Base-by-base conservation (phyloP, 2,113 vertebrate genomes). In the Coracopsis vasa region DNA sequence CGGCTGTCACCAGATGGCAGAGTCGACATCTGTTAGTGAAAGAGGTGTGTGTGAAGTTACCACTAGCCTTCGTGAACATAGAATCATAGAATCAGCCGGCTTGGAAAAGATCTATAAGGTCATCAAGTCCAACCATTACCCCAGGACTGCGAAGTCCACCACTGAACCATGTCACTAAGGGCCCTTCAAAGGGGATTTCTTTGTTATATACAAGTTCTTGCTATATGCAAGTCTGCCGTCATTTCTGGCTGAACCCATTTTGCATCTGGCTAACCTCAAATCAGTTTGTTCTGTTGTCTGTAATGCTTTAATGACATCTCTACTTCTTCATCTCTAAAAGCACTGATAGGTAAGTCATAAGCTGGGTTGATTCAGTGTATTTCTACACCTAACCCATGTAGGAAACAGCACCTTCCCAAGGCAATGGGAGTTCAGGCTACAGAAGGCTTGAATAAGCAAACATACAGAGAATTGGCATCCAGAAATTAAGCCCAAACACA, bases 1-100 rank as follows among this genome's bases (percentile, higher is more conserved):
- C 45, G 67, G 33, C 35, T 20, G 95, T 83, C 97, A 85, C 93
- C 93, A 97, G 97, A 78, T 96, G 97, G 97, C 97, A 95, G 88
- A 81, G 77, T 92, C 23, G 28, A 73, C 62, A 17, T 45, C 27
- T 3, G 17, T 24, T 83, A 35, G 51, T 6, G 48, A 86, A 61
- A 25, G 2, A 6, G 9, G 7, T 35, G 70, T 2, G 0, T 0
- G 14, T 0, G 25, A 23, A 7, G 20, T 15, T 58, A 8, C 14
- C 0, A 3, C 6, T 19, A 15, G 17, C 29, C 74, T 83, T 28
- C 1, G 2, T 9, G 50, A 51, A 16, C 2, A 10, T 5, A 24
- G n/a, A 35, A 24, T 24, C n/a, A 7, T n/a, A 24, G 56, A 58
- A 58, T 58, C 33, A 58, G 13, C 20, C 56, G 23, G 33, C 9